Evolutionary conservation across 37 sponge, comb jelly and placozoan species (phyloP), one percentile per base, ranked within the genome.

Genomic region (Tethya wilhelma): DNA sequence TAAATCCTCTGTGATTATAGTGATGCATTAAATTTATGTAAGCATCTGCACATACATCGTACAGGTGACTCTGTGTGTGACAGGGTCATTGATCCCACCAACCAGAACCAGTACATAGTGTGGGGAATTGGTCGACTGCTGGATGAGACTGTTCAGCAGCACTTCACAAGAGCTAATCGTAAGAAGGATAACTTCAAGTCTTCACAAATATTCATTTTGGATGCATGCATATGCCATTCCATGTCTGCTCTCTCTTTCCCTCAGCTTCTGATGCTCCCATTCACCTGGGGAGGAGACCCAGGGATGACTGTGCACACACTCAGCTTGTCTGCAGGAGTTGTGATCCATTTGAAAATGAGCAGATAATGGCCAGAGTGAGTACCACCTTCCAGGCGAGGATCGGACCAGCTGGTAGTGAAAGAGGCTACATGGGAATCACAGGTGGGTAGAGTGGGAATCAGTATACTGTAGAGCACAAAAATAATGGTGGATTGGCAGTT

Each of bases 391-490:
- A 40, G 17, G 86, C 82, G 4, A 30, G 26, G n/a, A 90, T 90
- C 36, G 90, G 90, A 1, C 81, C 74, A 2, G 67, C 86, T 22
- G 90, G 81, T 29, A 79, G 43, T n/a, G 32, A 49, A 8, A 66
- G 86, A 38, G 90, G 90, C 31, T 90, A 80, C 46, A 38, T 60
- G 56, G 80, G 63, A 31, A 90, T 85, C 76, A 90, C 90, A 40
- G 90, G 86, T 90, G 53, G 39, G 69, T n/a, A n/a, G n/a, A n/a
- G n/a, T n/a, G n/a, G n/a, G n/a, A n/a, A n/a, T n/a, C n/a, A n/a
- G n/a, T n/a, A n/a, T n/a, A n/a, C n/a, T n/a, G n/a, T n/a, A n/a
- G n/a, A n/a, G n/a, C n/a, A n/a, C n/a, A n/a, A n/a, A n/a, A n/a
- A n/a, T n/a, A n/a, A n/a, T n/a, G n/a, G n/a, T n/a, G n/a, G n/a